Base-by-base conservation (phyloP, 2,113 vertebrate genomes). In the Pterocles orientalis region DNA sequence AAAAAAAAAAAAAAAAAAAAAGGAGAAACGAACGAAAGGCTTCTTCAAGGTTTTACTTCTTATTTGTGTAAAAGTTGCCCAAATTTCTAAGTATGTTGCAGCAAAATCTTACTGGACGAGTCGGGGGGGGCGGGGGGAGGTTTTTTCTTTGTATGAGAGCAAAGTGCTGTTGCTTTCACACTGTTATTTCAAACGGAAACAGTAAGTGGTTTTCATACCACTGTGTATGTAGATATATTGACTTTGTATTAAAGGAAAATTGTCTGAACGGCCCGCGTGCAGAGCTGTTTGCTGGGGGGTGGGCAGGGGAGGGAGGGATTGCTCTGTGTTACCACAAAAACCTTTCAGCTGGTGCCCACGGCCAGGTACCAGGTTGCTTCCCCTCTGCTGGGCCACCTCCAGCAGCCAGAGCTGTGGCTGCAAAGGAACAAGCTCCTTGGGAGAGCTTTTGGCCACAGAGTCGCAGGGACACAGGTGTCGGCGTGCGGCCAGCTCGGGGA, bases 191-290 rank as follows among this genome's bases (percentile, higher is more conserved):
- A 97, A 98, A 98, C 97, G 97, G 98, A 98, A 99, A 97, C 98
- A 98, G 99, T 98, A 98, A 99, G 98, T 99, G 99, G 99, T 98
- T 98, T 95, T 98, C 98, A 98, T 98, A 98, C 98, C 99, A 99
- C 99, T 97, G 98, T 99, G 99, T 99, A 99, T 99, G 99, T 99
- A 99, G 99, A 99, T 99, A 99, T 98, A 99, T 99, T 98, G 97
- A 99, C 99, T 99, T 99, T 99, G 99, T 99, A 99, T 99, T 99
- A 99, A 99, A 99, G 99, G 99, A 99, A 99, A 98, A 98, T 99
- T 98, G 98, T 99, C 99, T 98, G 98, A 99, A 98, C 90, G 69
- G 64, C 39, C 39, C 4, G 39, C 11, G 11, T 41, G 39, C 39
- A 13, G 76, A 18, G 45, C 83, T 25, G 8, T 97, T 39, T 97